phyloP scores from a whole-genome alignment of 2,888 invertebrate species.

The Clusia tigrina region DNA sequence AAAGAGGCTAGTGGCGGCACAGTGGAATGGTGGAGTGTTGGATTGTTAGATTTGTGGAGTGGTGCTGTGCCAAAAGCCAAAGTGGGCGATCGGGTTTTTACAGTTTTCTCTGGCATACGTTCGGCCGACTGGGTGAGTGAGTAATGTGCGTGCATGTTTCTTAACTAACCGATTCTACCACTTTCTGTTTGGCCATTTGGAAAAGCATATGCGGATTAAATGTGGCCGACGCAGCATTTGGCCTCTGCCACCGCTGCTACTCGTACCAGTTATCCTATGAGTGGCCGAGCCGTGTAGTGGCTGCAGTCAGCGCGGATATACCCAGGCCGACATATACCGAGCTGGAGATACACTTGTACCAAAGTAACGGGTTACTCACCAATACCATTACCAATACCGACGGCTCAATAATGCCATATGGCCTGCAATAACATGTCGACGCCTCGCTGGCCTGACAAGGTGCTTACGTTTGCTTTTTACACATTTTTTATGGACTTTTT shows the following conservation, averaged over 20 bases:
- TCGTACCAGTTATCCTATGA: no score
- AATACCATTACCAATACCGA: no score
- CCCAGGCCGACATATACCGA: no score
- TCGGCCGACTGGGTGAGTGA: neutral
- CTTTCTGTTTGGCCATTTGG: neutral
- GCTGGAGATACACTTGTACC: no score
- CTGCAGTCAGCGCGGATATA: no score
- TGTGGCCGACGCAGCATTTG: neutral
- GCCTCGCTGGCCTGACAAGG: neutral
- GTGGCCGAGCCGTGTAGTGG: neutral
- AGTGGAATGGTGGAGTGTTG: no score
- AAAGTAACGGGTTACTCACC: neutral
- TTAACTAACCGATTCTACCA: neutral
- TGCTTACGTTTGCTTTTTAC: no score
- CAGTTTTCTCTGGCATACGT: constrained; percentile 37
- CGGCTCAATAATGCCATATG: neutral
- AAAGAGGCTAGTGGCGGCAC: no score
- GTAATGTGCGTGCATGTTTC: neutral
- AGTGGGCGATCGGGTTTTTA: constrained; percentile 58
- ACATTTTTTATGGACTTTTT: no score
- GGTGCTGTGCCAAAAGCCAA: no score
- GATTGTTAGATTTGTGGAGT: no score
- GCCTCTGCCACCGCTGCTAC: no score
- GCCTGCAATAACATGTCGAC: neutral
- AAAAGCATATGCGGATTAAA: constrained; percentile 1